Evolutionary conservation across 2,113 vertebrate genomes (phyloP).

Genomic region (Monopterus albus): DNA sequence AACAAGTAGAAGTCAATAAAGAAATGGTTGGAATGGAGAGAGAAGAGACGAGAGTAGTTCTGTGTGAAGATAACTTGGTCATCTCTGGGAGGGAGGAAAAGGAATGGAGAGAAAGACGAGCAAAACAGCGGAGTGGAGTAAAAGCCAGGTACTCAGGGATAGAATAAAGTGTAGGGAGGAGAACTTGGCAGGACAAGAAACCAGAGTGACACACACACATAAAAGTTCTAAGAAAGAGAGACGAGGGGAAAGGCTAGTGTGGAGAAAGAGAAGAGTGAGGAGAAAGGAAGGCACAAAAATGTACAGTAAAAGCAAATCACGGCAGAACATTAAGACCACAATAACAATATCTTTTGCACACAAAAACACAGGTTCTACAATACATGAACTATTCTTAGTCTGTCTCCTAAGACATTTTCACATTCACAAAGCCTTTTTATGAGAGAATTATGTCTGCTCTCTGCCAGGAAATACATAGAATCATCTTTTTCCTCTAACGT

Average conservation of each 20-base stretch:
- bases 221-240: constrained; percentile 21
- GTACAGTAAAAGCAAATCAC: constrained; percentile 31
- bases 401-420: constrained; percentile 11
- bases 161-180: constrained; percentile 38
- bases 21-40: constrained; percentile 67
- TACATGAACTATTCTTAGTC: not conserved
- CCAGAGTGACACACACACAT: constrained; percentile 48
- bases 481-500: constrained; percentile 44
- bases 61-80: constrained; percentile 71
- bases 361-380: not conserved
- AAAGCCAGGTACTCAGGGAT: constrained; percentile 36
- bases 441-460: constrained; percentile 19
- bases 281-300: constrained; percentile 21
- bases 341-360: constrained; percentile 5
- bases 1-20: constrained; percentile 80
- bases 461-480: constrained; percentile 56
- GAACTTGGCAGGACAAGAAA: constrained; percentile 22
- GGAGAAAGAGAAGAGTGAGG: constrained; percentile 25
- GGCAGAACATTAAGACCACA: constrained; percentile 6
- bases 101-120: constrained; percentile 1
- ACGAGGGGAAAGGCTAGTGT: not conserved
- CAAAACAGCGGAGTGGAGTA: constrained; percentile 20
- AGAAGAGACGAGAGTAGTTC: constrained; percentile 67
- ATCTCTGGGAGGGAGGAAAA: constrained; percentile 23
- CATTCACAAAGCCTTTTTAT: constrained; percentile 14